Conservation (phyloP, 2,113 vertebrate species). For the Antechinus flavipes region DNA sequence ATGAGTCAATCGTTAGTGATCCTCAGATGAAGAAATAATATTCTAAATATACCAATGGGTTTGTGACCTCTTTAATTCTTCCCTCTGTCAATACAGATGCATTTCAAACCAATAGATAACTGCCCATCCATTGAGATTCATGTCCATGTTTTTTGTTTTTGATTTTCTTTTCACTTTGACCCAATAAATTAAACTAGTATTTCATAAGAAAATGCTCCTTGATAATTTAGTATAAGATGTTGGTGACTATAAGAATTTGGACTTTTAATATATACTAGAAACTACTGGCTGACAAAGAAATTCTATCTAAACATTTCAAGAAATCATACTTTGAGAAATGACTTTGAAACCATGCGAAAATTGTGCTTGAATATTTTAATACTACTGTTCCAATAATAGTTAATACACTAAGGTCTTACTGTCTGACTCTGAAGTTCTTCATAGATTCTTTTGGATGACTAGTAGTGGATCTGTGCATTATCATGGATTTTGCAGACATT, state of each 20-base stretch:
- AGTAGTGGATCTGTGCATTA: not conserved
- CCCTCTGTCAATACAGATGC: not conserved
- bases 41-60: not conserved
- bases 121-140: not conserved
- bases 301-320: not conserved
- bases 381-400: not conserved
- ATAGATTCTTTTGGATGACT: not conserved
- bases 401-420: not conserved
- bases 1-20: not conserved
- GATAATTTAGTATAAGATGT: not conserved
- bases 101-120: not conserved
- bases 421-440: not conserved
- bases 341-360: not conserved
- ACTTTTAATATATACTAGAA: constrained; percentile 1
- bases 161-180: too few species aligned
- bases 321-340: not conserved
- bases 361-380: not conserved
- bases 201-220: not conserved
- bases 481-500: not conserved
- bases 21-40: not conserved
- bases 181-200: not conserved
- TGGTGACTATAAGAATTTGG: not conserved
- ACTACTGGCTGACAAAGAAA: not conserved
- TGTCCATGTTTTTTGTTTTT: not conserved
- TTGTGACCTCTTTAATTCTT: not conserved